phyloP scores from a whole-genome alignment of 92 coral and sea anemone genomes.

The Parazoanthus swiftii region DNA sequence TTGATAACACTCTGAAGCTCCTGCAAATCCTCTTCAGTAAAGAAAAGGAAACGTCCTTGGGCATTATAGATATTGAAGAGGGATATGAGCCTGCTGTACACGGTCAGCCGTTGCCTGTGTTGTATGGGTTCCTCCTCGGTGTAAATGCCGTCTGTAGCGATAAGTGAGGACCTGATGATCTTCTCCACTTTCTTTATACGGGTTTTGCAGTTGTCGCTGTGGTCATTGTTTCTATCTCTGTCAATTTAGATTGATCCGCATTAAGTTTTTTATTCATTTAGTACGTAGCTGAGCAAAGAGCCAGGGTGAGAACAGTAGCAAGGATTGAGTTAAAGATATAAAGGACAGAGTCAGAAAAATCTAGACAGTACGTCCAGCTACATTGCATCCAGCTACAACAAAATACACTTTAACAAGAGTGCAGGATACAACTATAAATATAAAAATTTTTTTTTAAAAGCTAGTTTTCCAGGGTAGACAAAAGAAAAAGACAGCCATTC shows the following conservation, averaged over 20 bases:
- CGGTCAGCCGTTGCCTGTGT: slow-evolving; percentile 36
- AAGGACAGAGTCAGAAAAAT: too few relatives aligned
- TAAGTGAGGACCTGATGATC: slow-evolving; percentile 4
- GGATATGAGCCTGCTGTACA: slow-evolving; percentile 22
- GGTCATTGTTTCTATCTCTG: neutral
- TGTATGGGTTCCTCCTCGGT: neutral
- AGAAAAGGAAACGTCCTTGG: neutral
- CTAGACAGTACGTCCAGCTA: too few relatives aligned
- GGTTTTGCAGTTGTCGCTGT: slow-evolving; percentile 22
- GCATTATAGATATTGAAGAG: slow-evolving; percentile 5
- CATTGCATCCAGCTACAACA: too few relatives aligned
- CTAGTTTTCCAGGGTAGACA: neutral
- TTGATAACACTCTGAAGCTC: slow-evolving; percentile 19
- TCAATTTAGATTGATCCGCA: neutral
- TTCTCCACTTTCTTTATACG: slow-evolving; percentile 20
- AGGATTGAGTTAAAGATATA: neutral
- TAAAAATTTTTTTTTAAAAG: too few relatives aligned
- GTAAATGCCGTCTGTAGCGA: neutral
- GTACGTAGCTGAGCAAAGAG: neutral
- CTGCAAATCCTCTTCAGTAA: slow-evolving; percentile 8
- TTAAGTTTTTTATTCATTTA: neutral
- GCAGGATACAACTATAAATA: neutral
- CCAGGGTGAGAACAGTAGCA: neutral
- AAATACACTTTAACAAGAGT: too few relatives aligned
- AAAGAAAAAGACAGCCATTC: neutral